Conservation (phyloP, 2,113 vertebrate species). For the Parus major region DNA sequence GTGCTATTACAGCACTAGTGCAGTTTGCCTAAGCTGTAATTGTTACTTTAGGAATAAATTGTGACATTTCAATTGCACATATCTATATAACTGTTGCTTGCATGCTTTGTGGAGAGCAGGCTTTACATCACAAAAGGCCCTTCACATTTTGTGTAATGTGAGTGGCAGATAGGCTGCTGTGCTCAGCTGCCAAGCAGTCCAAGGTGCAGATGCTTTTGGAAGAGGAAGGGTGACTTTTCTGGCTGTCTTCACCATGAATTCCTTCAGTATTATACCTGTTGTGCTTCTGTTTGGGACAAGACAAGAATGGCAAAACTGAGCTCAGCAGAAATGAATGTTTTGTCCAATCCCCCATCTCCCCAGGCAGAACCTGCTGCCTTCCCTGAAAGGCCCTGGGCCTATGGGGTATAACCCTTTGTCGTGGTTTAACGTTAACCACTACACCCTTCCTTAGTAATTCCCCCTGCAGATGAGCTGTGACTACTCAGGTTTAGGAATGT, state of each 20-base stretch:
- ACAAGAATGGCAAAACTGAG: neutral
- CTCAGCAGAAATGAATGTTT: neutral
- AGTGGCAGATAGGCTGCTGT: neutral
- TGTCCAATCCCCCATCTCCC: fast-evolving
- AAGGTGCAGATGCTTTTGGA: neutral
- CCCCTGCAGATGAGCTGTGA: neutral
- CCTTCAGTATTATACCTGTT: neutral
- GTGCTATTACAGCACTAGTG: neutral
- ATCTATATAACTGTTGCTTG: neutral
- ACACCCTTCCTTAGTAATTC: neutral
- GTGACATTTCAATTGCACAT: neutral
- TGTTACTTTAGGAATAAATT: neutral
- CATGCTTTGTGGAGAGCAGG: neutral
- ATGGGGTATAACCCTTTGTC: neutral
- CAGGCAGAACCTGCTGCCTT: neutral
- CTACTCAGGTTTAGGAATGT: neutral
- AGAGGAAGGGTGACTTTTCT: neutral
- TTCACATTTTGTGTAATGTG: neutral
- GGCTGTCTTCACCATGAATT: neutral
- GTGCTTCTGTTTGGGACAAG: fast-evolving
- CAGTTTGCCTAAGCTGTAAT: neutral
- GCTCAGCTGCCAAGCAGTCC: neutral
- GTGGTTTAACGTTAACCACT: neutral
- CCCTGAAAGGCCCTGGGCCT: neutral
- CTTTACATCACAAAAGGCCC: neutral